phyloP scores from a whole-genome alignment of 2,113 vertebrate genomes.

The Actenoides hombroni region DNA sequence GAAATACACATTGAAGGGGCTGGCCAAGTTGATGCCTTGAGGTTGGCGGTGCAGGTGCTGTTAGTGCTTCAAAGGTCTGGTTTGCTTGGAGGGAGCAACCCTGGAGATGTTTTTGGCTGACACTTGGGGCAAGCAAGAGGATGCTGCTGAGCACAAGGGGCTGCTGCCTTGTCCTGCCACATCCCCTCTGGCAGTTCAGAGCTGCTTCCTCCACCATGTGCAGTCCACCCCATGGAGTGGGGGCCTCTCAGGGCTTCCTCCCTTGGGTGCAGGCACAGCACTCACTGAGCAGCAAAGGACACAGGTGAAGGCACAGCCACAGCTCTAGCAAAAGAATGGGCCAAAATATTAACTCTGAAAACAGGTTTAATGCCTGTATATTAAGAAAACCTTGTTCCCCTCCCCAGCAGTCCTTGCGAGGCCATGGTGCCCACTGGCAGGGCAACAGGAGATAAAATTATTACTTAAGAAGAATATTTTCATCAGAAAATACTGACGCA shows the following conservation, averaged over 20 bases:
- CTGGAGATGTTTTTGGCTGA: background rate
- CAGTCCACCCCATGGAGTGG: too few relatives aligned
- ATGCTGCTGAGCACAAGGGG: background rate
- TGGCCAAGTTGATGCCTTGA: background rate
- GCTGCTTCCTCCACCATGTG: background rate
- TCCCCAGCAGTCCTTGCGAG: background rate
- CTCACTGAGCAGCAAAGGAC: background rate
- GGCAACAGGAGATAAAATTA: background rate
- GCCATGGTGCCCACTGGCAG: background rate
- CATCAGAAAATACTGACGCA: background rate
- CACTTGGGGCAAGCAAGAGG: background rate
- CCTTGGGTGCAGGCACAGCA: background rate
- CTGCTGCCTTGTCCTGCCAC: background rate
- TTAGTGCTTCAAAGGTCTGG: background rate
- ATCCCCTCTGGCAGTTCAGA: background rate
- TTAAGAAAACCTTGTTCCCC: background rate
- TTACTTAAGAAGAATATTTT: background rate
- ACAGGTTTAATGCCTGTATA: background rate
- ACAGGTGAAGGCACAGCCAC: fast-evolving
- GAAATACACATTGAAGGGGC: fast-evolving
- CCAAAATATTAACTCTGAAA: background rate
- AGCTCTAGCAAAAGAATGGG: background rate
- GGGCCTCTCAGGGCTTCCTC: background rate
- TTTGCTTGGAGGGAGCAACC: background rate
- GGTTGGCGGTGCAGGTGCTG: fast-evolving